phyloP scores from a whole-genome alignment of 2,797 vertebrate genomes.

The Rhabdomys pumilio region DNA sequence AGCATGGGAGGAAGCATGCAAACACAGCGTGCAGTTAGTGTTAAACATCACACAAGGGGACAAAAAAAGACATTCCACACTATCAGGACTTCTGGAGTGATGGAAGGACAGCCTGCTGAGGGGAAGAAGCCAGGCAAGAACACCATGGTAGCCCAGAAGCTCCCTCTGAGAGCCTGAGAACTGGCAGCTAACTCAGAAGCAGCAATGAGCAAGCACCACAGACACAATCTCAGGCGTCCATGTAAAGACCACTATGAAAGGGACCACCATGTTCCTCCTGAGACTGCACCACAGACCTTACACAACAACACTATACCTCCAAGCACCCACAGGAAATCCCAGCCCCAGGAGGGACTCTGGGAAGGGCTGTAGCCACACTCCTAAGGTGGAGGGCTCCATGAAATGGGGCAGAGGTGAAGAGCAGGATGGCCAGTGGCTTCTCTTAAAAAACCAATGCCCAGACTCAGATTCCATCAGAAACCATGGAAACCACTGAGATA shows the following conservation, averaged over 20 bases:
- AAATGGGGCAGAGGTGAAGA: neutral
- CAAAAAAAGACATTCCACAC: constrained; percentile 59
- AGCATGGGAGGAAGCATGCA: constrained; percentile 92
- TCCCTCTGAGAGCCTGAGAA: neutral
- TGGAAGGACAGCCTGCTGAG: neutral
- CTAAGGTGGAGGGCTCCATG: neutral
- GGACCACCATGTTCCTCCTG: neutral
- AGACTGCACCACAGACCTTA: neutral
- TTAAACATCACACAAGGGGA: constrained; percentile 67
- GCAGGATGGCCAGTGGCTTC: neutral
- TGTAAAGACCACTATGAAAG: neutral
- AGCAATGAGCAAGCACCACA: fast-evolving
- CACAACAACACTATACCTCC: neutral
- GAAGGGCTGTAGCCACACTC: neutral
- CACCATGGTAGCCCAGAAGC: neutral
- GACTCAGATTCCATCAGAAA: neutral
- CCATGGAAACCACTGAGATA: fast-evolving
- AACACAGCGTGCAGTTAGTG: constrained; percentile 96
- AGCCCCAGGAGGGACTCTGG: neutral
- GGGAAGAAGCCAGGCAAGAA: neutral
- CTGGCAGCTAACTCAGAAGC: neutral
- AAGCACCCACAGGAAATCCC: neutral
- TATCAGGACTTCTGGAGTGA: neutral
- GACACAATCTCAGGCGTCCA: too few species aligned
- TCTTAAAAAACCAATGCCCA: neutral